Evolutionary conservation across 2,113 vertebrate genomes (phyloP), one percentile per base, ranked within the genome.

Genomic region (Gymnocephalus cernua): DNA sequence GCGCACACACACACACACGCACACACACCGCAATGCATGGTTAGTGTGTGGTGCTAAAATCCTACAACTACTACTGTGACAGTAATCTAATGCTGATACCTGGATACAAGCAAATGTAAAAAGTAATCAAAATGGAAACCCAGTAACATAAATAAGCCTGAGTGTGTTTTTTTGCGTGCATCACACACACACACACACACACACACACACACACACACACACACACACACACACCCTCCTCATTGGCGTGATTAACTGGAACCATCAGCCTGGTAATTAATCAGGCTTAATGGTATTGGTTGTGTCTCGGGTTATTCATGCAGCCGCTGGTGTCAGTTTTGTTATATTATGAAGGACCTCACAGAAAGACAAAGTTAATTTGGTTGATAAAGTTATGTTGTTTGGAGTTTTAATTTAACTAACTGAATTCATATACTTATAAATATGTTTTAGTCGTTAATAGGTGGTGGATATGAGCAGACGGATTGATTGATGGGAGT

Each of bases 191-290:
- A 41, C 48, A 54, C 18, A 16, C n/a, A 54, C 45, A 18, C 25
- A 35, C 57, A 35, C 70, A 27, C 45, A 8, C 48, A n/a, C 25
- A 32, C 25, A 65, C 14, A 51, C 73, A 59, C 15, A 21, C 9
- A 53, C 15, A 14, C 47, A 74, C 41, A 32, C 8, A 50, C 18
- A 61, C 23, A 45, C 29, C 13, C 25, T 82, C 44, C 44, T 77
- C 41, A 72, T 72, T 70, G 56, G 18, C 38, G 3, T 82, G 51
- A 87, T 86, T 70, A 68, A 85, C 68, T 89, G 66, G 86, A 76
- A 66, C 41, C 56, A 61, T 51, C 29, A 54, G 7, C 41, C 50
- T 53, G 70, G 50, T 91, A 66, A 82, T 89, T 73, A 77, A 87
- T 85, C 79, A 66, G 85, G 23, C 66, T 70, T 66, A 45, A 64